Evolutionary conservation across 2,888 invertebrate species (phyloP).

Genomic region (Mythimna lalbum): DNA sequence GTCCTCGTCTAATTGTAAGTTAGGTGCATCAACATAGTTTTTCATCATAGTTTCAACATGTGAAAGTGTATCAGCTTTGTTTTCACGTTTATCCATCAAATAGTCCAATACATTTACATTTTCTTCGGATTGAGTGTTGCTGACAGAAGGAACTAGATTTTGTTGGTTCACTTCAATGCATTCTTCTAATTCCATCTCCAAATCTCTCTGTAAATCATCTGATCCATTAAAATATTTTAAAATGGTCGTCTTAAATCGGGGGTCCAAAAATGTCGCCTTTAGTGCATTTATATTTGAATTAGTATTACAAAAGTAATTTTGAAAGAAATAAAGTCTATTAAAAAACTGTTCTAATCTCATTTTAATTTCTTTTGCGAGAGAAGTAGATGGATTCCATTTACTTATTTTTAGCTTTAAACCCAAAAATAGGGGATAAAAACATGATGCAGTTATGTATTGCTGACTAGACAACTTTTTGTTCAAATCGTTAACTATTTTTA

Average conservation of each 20-base stretch:
- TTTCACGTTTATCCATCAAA: neutral
- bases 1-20: neutral
- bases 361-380: neutral
- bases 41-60: neutral
- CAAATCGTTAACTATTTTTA: slow-evolving; percentile 6
- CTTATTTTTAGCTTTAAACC: neutral
- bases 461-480: slow-evolving; percentile 1
- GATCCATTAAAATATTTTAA: neutral
- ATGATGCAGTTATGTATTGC: neutral
- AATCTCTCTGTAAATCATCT: neutral
- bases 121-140: neutral
- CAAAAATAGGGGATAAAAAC: neutral
- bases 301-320: no score
- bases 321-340: no score
- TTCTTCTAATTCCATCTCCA: slow-evolving; percentile 1
- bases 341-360: neutral
- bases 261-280: slow-evolving; percentile 11
- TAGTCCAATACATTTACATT: neutral
- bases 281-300: no score
- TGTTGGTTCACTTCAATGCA: neutral
- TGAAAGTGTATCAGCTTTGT: neutral
- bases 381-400: neutral
- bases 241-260: neutral
- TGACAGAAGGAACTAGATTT: neutral
- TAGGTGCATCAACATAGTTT: neutral